phyloP scores from a whole-genome alignment of 2,797 vertebrate species.

The Phalloptychus januarius region DNA sequence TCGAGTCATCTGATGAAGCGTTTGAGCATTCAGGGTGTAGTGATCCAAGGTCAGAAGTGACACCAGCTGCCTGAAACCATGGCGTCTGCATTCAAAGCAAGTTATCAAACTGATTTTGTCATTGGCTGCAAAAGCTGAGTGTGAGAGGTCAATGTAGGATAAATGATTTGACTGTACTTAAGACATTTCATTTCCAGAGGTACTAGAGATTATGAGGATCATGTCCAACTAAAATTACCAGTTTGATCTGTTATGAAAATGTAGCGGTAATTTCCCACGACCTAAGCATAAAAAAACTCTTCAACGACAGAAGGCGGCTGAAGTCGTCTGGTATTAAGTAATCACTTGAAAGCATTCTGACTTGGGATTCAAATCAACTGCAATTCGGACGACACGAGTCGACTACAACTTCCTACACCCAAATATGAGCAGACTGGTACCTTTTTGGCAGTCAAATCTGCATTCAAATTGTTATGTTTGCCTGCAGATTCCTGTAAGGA shows the following conservation, averaged over 20 bases:
- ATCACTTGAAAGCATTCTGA: not conserved
- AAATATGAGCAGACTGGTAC: constrained; percentile 3
- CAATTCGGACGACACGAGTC: too few species aligned
- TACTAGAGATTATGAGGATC: not conserved
- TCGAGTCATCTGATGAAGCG: not conserved
- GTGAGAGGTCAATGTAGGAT: not conserved
- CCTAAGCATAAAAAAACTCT: not conserved
- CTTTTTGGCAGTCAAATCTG: constrained; percentile 62
- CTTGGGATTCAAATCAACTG: not conserved
- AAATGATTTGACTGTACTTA: not conserved
- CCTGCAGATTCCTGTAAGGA: constrained; percentile 6
- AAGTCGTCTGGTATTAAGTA: not conserved
- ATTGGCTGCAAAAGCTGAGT: not conserved
- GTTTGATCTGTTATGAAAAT: not conserved
- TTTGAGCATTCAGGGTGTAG: not conserved
- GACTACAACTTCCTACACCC: not conserved
- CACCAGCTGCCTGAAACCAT: not conserved
- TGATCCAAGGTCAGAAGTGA: not conserved
- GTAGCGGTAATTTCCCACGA: not conserved
- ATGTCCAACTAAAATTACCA: not conserved
- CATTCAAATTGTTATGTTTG: constrained; percentile 53
- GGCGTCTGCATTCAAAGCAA: not conserved
- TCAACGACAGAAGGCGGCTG: not conserved
- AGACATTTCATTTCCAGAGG: not conserved
- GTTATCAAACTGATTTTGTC: not conserved